Base-by-base conservation (phyloP, 2,797 vertebrate genomes). In the Gobionotothen gibberifrons region DNA sequence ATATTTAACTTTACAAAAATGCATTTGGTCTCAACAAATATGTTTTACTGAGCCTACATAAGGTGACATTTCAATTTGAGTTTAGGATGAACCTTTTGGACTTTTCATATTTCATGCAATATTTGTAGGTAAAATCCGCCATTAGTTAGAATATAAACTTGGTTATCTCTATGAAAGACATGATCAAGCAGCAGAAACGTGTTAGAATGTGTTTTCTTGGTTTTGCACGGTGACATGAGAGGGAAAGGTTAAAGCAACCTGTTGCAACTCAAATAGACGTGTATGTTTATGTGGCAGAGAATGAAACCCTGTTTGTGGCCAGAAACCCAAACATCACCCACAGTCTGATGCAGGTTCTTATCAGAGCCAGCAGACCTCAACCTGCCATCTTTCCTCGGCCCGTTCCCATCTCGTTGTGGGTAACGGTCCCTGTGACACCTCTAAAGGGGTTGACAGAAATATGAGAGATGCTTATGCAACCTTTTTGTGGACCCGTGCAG, bases 291-390 rank as follows among this genome's bases (percentile, higher is more conserved):
- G 39, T 17, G 60, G 61, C 54, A 22, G 79, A 85, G 84, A 79
- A 71, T 74, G 78, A 91, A 88, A 69, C 71, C 59, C 44, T 74
- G 81, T 85, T 79, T 84, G 79, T 83, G 72, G 66, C 48, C 83
- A 87, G 80, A 78, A 88, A 86, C 73, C 80, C 80, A 92, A 95
- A 96, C 94, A 94, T 93, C 87, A 91, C 87, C 85, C 78, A 60
- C 90, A 82, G 93, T 85, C 90, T 76, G 93, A 32, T 56, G 52
- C 52, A 0, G 70, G 65, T 81, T 63, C 89, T 93, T 93, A 93
- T 94, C 91, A 64, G 87, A 58, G 69, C 60, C 78, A 5, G 81
- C 93, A 92, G 91, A 87, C 86, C 87, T 76, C 79, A 64, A 71
- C 83, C 81, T 88, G 88, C 87, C 90, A 85, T 80, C 87, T 77